Conservation (phyloP, 2,113 vertebrate genomes). For the Leptobrachium leishanense region DNA sequence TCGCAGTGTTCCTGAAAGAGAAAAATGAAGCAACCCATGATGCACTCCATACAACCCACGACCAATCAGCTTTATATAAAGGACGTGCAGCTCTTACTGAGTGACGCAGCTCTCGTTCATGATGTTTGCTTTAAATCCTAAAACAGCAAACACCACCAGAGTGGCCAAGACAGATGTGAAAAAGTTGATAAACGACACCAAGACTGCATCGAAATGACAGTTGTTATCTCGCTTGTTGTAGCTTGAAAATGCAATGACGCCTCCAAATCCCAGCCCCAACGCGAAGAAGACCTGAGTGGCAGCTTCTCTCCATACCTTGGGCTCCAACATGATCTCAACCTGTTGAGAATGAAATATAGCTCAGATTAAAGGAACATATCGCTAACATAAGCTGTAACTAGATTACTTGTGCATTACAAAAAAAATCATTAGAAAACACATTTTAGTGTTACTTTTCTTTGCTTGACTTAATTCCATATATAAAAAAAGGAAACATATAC, state of each 20-base stretch:
- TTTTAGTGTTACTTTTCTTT: no score
- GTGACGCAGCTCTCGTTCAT: conserved; percentile 84
- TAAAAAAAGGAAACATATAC: no score
- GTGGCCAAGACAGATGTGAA: conserved; percentile 97
- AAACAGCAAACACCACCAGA: conserved; percentile 94
- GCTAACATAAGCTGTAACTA: no score
- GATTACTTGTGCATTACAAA: no score
- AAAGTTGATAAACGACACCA: conserved; percentile 97
- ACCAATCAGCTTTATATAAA: conserved; percentile 30
- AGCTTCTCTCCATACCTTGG: conserved; percentile 94
- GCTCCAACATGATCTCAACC: conserved; percentile 95
- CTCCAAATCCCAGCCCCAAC: conserved; percentile 93
- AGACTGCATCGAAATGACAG: conserved; percentile 96
- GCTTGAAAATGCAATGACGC: conserved; percentile 98
- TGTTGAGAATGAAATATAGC: conserved; percentile 56
- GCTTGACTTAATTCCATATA: no score
- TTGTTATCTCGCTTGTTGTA: conserved; percentile 99
- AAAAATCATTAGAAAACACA: no score
- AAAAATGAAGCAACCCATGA: conserved; percentile 45
- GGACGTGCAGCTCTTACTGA: conserved; percentile 64
- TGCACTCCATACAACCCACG: no score
- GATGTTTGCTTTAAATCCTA: conserved; percentile 97
- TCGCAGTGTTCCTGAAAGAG: conserved; percentile 81
- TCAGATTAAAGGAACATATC: no score
- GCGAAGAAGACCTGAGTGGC: conserved; percentile 98